Evolutionary conservation across 2,797 vertebrate species (phyloP).

Genomic region (Adrianichthys oophorus): DNA sequence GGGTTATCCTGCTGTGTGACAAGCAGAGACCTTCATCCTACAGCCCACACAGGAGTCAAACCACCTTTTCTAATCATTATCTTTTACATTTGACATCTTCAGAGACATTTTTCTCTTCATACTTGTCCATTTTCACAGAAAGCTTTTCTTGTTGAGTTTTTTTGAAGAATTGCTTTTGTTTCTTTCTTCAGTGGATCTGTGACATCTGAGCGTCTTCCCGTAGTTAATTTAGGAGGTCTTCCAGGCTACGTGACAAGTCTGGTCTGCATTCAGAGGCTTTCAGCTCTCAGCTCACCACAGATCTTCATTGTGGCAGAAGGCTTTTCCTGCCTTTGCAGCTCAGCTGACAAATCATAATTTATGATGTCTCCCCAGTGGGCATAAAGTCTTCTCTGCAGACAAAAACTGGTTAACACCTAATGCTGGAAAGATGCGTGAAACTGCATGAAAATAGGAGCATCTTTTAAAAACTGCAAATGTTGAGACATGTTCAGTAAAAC

Average conservation of each 20-base stretch:
- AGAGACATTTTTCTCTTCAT: slow-evolving; percentile 36
- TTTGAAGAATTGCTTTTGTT: slow-evolving; percentile 24
- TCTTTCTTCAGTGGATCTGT: slow-evolving; percentile 22
- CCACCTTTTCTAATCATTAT: slow-evolving; percentile 28
- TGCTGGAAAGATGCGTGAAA: too few relatives aligned
- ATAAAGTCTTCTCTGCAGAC: slow-evolving; percentile 30
- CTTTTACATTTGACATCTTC: slow-evolving; percentile 37
- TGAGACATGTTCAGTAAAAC: too few relatives aligned
- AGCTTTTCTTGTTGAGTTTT: slow-evolving; percentile 24
- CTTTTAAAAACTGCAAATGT: too few relatives aligned
- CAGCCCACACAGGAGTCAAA: slow-evolving; percentile 38
- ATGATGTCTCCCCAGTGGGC: slow-evolving; percentile 39
- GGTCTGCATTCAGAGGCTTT: slow-evolving; percentile 34
- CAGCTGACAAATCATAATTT: slow-evolving; percentile 28
- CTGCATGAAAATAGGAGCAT: too few relatives aligned
- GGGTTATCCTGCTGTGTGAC: slow-evolving; percentile 10
- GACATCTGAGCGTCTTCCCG: slow-evolving; percentile 23
- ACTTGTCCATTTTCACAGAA: slow-evolving; percentile 35
- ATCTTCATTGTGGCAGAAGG: slow-evolving; percentile 38
- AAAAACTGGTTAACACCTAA: slow-evolving; percentile 22
- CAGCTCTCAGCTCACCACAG: slow-evolving; percentile 25
- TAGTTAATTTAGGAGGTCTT: slow-evolving; percentile 50
- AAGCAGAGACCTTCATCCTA: slow-evolving; percentile 20
- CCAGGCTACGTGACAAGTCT: slow-evolving; percentile 31
- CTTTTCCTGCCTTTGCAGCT: slow-evolving; percentile 41